Evolutionary conservation across 2,797 vertebrate genomes (phyloP), one percentile per base, ranked within the genome.

Genomic region (Echeneis naucrates): DNA sequence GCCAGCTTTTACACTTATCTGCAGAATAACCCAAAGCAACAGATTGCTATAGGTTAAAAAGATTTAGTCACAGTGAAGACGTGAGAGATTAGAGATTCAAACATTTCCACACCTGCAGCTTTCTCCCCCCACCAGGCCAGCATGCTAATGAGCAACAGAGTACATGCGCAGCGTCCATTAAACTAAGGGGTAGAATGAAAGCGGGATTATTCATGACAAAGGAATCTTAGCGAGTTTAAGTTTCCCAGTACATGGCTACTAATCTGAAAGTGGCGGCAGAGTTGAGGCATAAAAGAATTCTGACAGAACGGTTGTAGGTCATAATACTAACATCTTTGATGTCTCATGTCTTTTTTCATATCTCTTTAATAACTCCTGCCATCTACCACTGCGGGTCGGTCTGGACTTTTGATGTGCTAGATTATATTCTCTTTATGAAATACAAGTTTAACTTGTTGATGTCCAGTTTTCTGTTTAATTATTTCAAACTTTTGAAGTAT

Each of bases 51-150:
- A 74, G n/a, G 85, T 90, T 87, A 85, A 67, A 81, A 64, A 84
- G 72, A 77, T 89, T 90, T 82, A 87, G 86, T 87, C 83, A 88
- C 77, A 64, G 68, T 52, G 71, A 81, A 80, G 38, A 71, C 83
- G 64, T 63, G 82, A 85, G 65, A 87, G 83, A 88, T 87, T 83
- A 88, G 64, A 85, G 83, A 82, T 88, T 77, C 59, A 76, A 72
- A 82, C 68, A 76, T 76, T 33, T 83, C 61, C 63, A 32, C 54
- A 88, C 85, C 80, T 86, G 74, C 66, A 84, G 85, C 77, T 38
- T 32, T 73, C 33, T 67, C 56, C 62, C 42, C 47, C 79, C 24
- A 44, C 55, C 69, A 81, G 68, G 53, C 54, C 54, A 48, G 42
- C 57, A 53, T 85, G 63, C 69, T 71, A 78, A 83, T 82, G 72